Percentiles rank a stretch among this genome's conserved stretches.
Evolutionary conservation across 2,113 vertebrate species (phyloP).

Genomic region (Tringa solitaria): DNA sequence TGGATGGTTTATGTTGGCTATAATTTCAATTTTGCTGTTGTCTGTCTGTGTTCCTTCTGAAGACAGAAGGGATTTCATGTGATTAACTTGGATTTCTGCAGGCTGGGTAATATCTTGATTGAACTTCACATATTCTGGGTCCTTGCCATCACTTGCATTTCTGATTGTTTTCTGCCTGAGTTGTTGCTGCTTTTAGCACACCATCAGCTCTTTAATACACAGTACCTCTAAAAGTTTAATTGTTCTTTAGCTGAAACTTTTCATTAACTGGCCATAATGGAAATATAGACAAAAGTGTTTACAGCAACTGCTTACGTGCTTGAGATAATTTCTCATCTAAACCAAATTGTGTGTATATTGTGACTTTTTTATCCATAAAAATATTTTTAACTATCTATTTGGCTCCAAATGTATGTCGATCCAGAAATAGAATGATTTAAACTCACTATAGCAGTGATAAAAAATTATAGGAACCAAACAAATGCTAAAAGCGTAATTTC

Average conservation of each 20-base stretch:
- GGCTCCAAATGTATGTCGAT: neutral
- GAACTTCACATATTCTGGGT: neutral
- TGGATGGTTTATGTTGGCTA: neutral
- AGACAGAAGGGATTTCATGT: neutral
- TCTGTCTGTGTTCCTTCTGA: neutral
- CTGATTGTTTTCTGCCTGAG: neutral
- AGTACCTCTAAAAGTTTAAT: neutral
- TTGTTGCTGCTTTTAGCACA: neutral
- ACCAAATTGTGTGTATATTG: neutral
- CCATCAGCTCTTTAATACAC: neutral
- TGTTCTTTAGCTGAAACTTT: neutral
- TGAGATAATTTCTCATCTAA: neutral
- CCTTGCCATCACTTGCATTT: neutral
- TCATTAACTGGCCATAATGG: neutral
- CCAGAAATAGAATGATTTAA: neutral
- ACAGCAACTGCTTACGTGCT: neutral
- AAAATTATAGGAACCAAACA: neutral
- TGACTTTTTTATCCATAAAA: neutral
- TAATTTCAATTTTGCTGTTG: neutral
- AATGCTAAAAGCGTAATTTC: neutral
- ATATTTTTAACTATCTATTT: neutral
- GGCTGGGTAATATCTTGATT: neutral
- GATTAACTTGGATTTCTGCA: neutral
- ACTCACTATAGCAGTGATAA: neutral
- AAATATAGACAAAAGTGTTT: neutral